These are phyloP conservation scores for Enteromius mattozi DNA, from an alignment of 2,797 vertebrate genomes.

Conservation along the genomic window DNA sequence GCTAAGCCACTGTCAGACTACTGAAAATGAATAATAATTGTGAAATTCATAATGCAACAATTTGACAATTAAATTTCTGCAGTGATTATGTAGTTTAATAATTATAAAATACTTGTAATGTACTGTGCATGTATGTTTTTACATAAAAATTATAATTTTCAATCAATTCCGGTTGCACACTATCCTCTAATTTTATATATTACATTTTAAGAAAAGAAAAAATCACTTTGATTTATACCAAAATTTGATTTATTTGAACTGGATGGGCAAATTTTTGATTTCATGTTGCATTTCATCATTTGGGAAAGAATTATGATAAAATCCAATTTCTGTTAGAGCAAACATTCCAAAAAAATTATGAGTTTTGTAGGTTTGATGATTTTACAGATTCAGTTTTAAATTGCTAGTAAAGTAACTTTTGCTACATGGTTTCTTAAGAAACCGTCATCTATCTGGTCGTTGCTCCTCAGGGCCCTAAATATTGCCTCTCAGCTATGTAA, in stretches of 20 bases:
- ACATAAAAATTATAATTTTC: not conserved
- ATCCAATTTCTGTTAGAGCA: not conserved
- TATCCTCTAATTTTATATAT: not conserved
- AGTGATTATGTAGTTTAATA: not conserved
- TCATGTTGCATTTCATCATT: not conserved
- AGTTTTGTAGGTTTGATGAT: not conserved
- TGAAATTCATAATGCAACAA: not conserved
- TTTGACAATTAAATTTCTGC: not conserved
- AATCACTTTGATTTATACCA: not conserved
- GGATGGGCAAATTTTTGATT: not conserved
- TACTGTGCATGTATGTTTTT: too few relatives aligned
- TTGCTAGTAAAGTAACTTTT: not conserved
- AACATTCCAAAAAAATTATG: too few relatives aligned
- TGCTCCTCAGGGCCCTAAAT: slow-evolving; percentile 42
- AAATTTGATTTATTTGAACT: not conserved
- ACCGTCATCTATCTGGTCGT: slow-evolving; percentile 51
- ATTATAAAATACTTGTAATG: not conserved
- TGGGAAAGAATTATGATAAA: not conserved
- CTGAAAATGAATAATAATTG: not conserved
- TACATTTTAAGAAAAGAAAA: not conserved
- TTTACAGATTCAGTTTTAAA: not conserved
- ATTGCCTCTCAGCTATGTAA: slow-evolving; percentile 73
- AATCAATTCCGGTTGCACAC: not conserved
- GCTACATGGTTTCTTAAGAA: slow-evolving; percentile 5
- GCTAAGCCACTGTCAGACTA: not conserved